Evolutionary conservation across 1,140 invertebrate genomes (phyloP).

Genomic region (Drosophila rhopaloa): DNA sequence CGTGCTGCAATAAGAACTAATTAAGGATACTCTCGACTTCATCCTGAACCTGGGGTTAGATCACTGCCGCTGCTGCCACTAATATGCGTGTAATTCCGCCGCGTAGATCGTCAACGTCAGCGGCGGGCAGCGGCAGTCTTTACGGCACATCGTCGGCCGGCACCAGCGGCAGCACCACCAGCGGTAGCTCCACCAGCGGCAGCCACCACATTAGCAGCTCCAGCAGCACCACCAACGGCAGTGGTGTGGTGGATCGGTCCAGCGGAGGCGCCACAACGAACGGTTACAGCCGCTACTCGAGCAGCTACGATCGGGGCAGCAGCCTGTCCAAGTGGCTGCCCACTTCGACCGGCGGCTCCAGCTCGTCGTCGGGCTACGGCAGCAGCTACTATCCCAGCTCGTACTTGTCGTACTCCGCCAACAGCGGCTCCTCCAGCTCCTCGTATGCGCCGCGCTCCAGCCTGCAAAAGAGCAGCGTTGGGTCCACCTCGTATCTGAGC

Average conservation of each 20-base stretch:
- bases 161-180: slow-evolving; percentile 48
- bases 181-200: slow-evolving; percentile 29
- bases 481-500: slow-evolving; percentile 60
- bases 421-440: slow-evolving; percentile 16
- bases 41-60: slow-evolving; percentile 51
- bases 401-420: slow-evolving; percentile 42
- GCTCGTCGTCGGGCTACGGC: slow-evolving; percentile 47
- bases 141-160: slow-evolving; percentile 75
- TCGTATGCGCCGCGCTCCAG: slow-evolving; percentile 61
- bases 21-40: slow-evolving; percentile 25
- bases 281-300: slow-evolving; percentile 65
- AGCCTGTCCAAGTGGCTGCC: slow-evolving; percentile 74
- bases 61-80: slow-evolving; percentile 66
- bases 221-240: slow-evolving; percentile 35
- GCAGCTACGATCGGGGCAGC: slow-evolving; percentile 71
- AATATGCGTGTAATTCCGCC: slow-evolving; percentile 85
- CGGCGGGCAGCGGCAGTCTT: slow-evolving; percentile 81
- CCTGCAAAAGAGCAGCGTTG: slow-evolving; percentile 60
- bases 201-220: slow-evolving; percentile 28
- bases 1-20: slow-evolving; percentile 3
- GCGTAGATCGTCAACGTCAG: slow-evolving; percentile 83
- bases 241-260: slow-evolving; percentile 34
- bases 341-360: slow-evolving; percentile 47
- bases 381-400: slow-evolving; percentile 69
- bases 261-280: slow-evolving; percentile 49